A percentile compares a stretch with the other conserved stretches of the same genome.
These are phyloP conservation scores for Setophaga kirtlandii DNA, from an alignment of 2,113 vertebrate genomes.

Conservation along the genomic window DNA sequence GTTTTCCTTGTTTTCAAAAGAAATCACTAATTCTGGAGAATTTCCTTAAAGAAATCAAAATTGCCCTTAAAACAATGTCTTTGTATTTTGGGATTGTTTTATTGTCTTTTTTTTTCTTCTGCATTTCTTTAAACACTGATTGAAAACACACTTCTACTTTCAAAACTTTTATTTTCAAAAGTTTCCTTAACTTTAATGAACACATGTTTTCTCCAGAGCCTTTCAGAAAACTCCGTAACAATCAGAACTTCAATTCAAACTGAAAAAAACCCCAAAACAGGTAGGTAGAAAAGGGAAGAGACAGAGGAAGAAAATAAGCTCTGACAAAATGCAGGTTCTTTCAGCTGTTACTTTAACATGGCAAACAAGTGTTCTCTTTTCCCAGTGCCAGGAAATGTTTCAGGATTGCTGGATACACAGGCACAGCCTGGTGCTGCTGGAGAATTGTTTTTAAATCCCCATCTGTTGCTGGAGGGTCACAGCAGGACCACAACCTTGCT, in stretches of 20 bases:
- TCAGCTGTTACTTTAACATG: neutral
- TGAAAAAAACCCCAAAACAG: neutral
- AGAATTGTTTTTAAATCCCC: neutral
- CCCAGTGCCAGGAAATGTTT: constrained; percentile 59
- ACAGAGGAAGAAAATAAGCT: neutral
- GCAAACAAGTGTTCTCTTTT: neutral
- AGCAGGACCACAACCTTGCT: neutral
- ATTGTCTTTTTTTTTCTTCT: too few species aligned
- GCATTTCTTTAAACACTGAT: neutral
- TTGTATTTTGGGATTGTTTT: neutral
- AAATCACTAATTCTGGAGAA: neutral
- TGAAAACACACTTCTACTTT: neutral
- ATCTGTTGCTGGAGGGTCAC: fast-evolving
- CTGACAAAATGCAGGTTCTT: neutral
- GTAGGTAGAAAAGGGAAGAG: neutral
- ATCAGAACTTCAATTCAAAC: neutral
- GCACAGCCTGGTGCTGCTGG: constrained; percentile 73
- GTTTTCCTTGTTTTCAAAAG: neutral
- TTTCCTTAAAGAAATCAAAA: neutral
- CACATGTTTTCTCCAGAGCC: neutral
- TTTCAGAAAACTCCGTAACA: neutral
- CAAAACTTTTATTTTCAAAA: neutral
- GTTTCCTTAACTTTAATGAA: neutral
- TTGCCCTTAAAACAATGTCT: neutral
- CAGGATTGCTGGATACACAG: constrained; percentile 71